Conservation (phyloP, 2,888 invertebrate species). For the Anthrax anthrax region DNA sequence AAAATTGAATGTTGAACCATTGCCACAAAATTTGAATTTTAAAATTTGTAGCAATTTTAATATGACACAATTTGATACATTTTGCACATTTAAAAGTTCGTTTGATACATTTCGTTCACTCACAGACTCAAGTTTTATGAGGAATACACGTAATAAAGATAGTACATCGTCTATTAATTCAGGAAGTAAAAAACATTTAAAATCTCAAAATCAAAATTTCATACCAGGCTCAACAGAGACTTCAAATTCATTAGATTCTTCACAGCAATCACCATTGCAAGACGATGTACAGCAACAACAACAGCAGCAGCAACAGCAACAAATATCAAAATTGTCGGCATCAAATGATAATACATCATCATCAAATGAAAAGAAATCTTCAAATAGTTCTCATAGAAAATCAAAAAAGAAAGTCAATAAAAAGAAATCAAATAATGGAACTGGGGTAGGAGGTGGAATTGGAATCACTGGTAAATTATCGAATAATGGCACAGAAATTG, state of each 20-base stretch:
- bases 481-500: slow-evolving; percentile 14
- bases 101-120: slow-evolving; percentile 11
- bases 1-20: slow-evolving; percentile 8
- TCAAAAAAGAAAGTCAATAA: slow-evolving; percentile 9
- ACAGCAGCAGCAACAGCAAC: not conserved
- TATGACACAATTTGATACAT: slow-evolving; percentile 7
- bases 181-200: not conserved
- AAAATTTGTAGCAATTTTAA: slow-evolving; percentile 9
- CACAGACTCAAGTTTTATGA: slow-evolving; percentile 9
- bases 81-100: slow-evolving; percentile 8
- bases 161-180: not conserved
- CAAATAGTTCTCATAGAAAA: slow-evolving; percentile 3
- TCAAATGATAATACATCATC: not conserved
- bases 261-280: not conserved
- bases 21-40: slow-evolving; percentile 3
- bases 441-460: not conserved
- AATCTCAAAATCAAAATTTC: not conserved
- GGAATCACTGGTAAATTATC: too few species aligned
- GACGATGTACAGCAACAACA: not conserved
- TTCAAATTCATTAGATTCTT: slow-evolving; percentile 10
- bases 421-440: not conserved
- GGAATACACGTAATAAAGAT: not conserved
- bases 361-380: slow-evolving; percentile 3
- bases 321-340: not conserved
- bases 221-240: slow-evolving; percentile 4